phyloP scores from a whole-genome alignment of 2,113 vertebrate species.

The Helogale parvula region DNA sequence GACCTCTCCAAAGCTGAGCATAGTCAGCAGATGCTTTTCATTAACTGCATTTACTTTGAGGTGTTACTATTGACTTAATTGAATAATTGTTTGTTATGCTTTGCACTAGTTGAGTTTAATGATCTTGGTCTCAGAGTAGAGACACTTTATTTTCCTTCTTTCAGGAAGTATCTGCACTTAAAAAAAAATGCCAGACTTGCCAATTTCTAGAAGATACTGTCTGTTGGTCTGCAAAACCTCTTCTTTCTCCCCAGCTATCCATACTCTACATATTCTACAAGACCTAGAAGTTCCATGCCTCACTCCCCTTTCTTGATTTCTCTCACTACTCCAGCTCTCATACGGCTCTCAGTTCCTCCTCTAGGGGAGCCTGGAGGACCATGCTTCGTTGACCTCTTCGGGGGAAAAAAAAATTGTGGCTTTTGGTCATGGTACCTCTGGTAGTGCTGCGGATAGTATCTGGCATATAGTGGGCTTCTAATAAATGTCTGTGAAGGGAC shows the following conservation, averaged over 20 bases:
- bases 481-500: neutral
- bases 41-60: neutral
- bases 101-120: neutral
- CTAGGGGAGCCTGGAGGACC: neutral
- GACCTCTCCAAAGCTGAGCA: neutral
- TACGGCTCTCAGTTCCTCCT: neutral
- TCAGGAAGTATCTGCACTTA: neutral
- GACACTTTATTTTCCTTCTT: slow-evolving; percentile 6
- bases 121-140: neutral
- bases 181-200: neutral
- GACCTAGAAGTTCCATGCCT: neutral
- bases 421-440: neutral
- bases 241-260: neutral
- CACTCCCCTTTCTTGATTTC: neutral
- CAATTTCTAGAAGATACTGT: neutral
- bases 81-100: neutral
- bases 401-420: neutral
- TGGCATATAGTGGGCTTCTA: neutral
- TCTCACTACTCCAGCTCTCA: neutral
- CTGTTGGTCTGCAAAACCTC: neutral
- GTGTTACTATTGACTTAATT: neutral
- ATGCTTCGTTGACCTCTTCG: neutral
- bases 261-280: neutral
- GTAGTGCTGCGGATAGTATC: neutral
- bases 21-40: neutral